Percentiles rank a stretch among this genome's conserved stretches.
phyloP scores from a whole-genome alignment of 2,888 invertebrate genomes.

The Carpatolechia fugitivella region DNA sequence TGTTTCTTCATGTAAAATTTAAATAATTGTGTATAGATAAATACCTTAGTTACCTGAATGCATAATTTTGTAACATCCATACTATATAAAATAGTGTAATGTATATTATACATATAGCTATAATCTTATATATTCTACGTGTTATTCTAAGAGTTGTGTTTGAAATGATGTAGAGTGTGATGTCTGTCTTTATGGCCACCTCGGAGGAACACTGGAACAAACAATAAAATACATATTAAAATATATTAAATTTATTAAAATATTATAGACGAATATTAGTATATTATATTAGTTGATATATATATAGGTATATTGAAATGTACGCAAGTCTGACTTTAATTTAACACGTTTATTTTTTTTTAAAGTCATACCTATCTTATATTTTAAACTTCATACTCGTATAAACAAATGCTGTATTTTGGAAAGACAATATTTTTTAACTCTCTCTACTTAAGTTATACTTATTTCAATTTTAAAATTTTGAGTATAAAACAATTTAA shows the following conservation, averaged over 20 bases:
- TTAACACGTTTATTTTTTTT: too few species aligned
- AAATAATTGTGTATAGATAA: background rate
- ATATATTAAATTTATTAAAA: background rate
- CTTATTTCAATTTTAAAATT: too few species aligned
- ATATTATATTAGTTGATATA: too few species aligned
- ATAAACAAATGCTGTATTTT: too few species aligned
- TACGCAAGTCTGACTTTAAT: too few species aligned
- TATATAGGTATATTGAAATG: too few species aligned
- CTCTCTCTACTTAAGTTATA: too few species aligned
- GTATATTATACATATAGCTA: background rate
- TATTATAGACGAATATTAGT: background rate
- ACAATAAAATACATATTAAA: background rate
- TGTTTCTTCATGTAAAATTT: background rate
- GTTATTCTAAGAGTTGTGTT: background rate
- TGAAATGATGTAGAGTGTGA: background rate
- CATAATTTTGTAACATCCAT: background rate
- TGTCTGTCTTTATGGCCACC: background rate
- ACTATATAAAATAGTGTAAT: slow-evolving; percentile 1
- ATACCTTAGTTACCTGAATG: background rate
- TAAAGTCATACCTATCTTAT: too few species aligned
- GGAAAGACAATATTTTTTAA: too few species aligned
- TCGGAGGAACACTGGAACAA: background rate
- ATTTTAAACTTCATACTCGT: too few species aligned
- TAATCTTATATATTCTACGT: background rate
- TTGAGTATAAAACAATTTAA: too few species aligned